These are phyloP conservation scores for Danionella dracula DNA, from an alignment of 2,797 vertebrate species.

Conservation along the genomic window DNA sequence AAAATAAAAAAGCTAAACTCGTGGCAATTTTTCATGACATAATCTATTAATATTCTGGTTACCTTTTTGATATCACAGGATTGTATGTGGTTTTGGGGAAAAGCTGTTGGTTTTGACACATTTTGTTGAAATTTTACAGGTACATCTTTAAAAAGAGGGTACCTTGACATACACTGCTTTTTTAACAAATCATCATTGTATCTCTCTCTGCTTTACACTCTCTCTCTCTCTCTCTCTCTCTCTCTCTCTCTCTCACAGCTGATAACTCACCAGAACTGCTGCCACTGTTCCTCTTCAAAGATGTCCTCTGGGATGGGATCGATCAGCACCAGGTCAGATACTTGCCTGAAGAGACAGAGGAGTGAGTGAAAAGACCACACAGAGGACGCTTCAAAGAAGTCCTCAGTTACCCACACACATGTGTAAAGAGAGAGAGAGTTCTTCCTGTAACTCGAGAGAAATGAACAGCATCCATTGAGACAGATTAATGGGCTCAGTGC, in stretches of 20 bases:
- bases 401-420: neutral
- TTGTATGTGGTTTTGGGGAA: too few relatives aligned
- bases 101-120: too few relatives aligned
- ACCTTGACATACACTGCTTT: too few relatives aligned
- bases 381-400: neutral
- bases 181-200: neutral
- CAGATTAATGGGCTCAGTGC: constrained; percentile 47
- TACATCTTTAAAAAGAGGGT: too few relatives aligned
- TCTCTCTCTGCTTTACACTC: neutral
- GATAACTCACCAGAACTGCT: constrained; percentile 72
- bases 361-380: neutral
- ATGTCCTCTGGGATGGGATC: constrained; percentile 75
- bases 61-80: too few relatives aligned
- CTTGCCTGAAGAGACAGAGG: constrained; percentile 65
- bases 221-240: neutral
- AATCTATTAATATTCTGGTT: too few relatives aligned
- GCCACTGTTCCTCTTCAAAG: constrained; percentile 72
- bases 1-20: too few relatives aligned
- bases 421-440: neutral
- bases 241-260: neutral
- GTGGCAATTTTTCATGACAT: too few relatives aligned
- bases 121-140: too few relatives aligned
- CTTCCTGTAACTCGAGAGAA: constrained; percentile 27
- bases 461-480: constrained; percentile 4
- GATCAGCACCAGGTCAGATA: constrained; percentile 77